A percentile compares a stretch with the other conserved stretches of the same genome.
Conservation (phyloP, 2,888 invertebrate genomes). For the Leuctra nigra region DNA sequence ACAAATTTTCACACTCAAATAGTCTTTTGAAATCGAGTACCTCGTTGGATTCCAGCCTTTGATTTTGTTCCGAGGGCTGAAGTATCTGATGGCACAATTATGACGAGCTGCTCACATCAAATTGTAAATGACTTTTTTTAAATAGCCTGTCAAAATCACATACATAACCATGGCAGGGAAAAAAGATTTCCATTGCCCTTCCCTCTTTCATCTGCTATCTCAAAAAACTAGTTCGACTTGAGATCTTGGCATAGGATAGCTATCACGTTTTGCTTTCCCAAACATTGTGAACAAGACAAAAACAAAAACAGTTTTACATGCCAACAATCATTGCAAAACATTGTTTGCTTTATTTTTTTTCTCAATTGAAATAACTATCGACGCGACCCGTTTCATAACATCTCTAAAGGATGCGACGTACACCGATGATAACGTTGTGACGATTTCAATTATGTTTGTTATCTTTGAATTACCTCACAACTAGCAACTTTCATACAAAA, state of each 20-base stretch:
- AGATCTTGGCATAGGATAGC: conserved; percentile 10
- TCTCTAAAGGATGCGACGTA: neutral
- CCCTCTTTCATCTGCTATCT: neutral
- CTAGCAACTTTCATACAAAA: conserved; percentile 16
- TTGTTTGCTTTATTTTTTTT: neutral
- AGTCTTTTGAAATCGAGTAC: neutral
- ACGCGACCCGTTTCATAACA: neutral
- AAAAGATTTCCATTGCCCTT: neutral
- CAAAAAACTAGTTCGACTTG: conserved; percentile 8
- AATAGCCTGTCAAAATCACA: neutral
- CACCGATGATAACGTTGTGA: neutral
- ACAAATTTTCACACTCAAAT: neutral
- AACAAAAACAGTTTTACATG: conserved; percentile 9
- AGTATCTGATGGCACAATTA: neutral
- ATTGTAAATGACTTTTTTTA: neutral
- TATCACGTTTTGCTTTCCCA: conserved; percentile 10
- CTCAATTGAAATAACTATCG: neutral
- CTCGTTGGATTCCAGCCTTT: neutral
- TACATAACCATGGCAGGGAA: neutral
- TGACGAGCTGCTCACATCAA: neutral
- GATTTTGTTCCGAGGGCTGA: neutral
- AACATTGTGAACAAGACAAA: conserved; percentile 4
- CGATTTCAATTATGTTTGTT: neutral
- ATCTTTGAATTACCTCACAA: neutral
- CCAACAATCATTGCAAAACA: conserved; percentile 11